phyloP scores from a whole-genome alignment of 35 echinoderm and acorn worm genomes.

The Hemicentrotus pulcherrimus region DNA sequence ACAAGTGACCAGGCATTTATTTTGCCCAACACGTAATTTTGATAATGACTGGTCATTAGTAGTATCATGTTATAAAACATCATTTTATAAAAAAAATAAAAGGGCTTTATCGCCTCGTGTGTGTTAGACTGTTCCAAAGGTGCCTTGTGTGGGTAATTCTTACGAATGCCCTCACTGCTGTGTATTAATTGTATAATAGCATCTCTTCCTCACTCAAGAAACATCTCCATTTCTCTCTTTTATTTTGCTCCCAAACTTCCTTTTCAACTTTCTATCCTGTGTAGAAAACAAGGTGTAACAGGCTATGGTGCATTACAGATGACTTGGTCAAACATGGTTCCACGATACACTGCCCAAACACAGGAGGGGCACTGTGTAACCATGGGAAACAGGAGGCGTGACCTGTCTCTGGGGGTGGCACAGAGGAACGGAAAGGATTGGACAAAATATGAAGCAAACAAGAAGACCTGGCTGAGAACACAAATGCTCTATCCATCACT shows the following conservation, averaged over 20 bases:
- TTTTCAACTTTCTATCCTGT: background rate
- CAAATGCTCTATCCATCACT: constrained; percentile 69
- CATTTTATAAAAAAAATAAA: too few relatives aligned
- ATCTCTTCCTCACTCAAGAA: background rate
- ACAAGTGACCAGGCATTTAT: too few relatives aligned
- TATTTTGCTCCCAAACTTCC: too few relatives aligned
- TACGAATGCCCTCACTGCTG: too few relatives aligned
- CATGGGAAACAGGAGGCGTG: background rate
- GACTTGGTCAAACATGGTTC: constrained; percentile 60
- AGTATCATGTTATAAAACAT: too few relatives aligned
- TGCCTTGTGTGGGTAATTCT: too few relatives aligned
- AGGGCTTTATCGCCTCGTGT: too few relatives aligned
- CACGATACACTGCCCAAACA: background rate
- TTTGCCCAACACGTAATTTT: too few relatives aligned
- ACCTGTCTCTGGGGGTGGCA: background rate
- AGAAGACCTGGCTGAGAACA: constrained; percentile 52
- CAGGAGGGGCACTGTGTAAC: constrained; percentile 10
- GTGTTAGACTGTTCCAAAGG: too few relatives aligned
- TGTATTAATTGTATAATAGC: too few relatives aligned
- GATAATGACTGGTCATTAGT: too few relatives aligned
- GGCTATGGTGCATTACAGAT: constrained; percentile 64
- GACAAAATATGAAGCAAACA: background rate
- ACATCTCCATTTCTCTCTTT: background rate
- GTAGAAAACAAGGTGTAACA: constrained; percentile 15
- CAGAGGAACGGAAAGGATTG: background rate